Conservation (phyloP, 2,888 invertebrate genomes). For the Trachelus tabidus region DNA sequence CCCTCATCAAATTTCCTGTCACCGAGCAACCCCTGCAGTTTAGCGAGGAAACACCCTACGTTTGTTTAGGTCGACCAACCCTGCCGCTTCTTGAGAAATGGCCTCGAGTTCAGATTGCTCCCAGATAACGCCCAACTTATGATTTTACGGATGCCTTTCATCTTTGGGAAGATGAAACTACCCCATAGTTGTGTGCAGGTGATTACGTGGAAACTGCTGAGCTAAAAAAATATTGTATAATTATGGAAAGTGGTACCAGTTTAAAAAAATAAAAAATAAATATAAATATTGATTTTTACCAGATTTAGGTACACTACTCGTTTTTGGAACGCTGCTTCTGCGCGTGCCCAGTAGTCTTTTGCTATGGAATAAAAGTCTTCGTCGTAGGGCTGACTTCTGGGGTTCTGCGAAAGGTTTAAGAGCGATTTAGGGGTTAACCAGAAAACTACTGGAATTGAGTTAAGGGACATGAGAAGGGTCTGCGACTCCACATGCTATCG, state of each 20-base stretch:
- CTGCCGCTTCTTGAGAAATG: constrained; percentile 10
- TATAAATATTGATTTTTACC: too few species aligned
- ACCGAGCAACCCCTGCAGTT: constrained; percentile 27
- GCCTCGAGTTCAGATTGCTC: constrained; percentile 10
- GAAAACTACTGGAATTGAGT: too few species aligned
- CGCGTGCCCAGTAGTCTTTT: background rate
- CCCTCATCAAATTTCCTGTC: constrained; percentile 49
- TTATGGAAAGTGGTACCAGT: too few species aligned
- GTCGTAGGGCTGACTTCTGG: too few species aligned
- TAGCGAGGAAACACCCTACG: constrained; percentile 19
- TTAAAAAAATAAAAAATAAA: too few species aligned
- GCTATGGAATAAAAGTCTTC: too few species aligned
- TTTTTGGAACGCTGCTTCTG: background rate
- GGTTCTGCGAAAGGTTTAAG: too few species aligned
- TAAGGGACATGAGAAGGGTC: background rate
- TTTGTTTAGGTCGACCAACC: constrained; percentile 28
- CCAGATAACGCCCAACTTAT: background rate
- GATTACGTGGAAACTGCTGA: too few species aligned
- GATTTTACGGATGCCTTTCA: background rate
- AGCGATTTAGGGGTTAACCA: too few species aligned
- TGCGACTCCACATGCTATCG: background rate
- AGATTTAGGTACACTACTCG: too few species aligned
- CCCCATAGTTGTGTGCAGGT: background rate
- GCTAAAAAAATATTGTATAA: too few species aligned
- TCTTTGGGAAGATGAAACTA: background rate